A percentile compares a stretch with the other conserved stretches of the same genome.
These are phyloP conservation scores for Crocuta crocuta DNA, from an alignment of 2,113 vertebrate genomes.

Conservation along the genomic window DNA sequence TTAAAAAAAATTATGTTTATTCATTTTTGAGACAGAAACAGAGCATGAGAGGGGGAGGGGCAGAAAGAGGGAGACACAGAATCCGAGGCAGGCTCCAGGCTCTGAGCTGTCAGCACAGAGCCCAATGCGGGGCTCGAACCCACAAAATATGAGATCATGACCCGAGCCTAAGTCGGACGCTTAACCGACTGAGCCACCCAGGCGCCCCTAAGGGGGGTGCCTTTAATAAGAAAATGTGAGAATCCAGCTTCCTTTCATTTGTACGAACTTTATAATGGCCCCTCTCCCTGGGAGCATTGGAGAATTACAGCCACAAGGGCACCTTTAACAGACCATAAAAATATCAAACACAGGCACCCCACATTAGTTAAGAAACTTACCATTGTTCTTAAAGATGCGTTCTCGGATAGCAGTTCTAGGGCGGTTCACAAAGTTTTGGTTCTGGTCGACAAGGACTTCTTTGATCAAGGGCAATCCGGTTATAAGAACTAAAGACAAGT, in stretches of 20 bases:
- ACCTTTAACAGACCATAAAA: not conserved
- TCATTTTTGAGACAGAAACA: too few relatives aligned
- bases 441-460: slow-evolving; percentile 89
- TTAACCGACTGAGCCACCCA: too few relatives aligned
- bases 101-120: too few relatives aligned
- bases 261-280: not conserved
- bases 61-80: too few relatives aligned
- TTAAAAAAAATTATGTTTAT: too few relatives aligned
- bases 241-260: not conserved
- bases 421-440: slow-evolving; percentile 87
- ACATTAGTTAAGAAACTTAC: slow-evolving; percentile 75
- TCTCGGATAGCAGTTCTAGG: slow-evolving; percentile 80
- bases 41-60: too few relatives aligned
- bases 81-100: too few relatives aligned
- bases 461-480: slow-evolving; percentile 88
- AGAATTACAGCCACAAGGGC: not conserved
- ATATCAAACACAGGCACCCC: not conserved
- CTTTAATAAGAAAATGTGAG: not conserved
- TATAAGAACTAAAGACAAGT: slow-evolving; percentile 78
- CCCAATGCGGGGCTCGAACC: too few relatives aligned
- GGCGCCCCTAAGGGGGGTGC: too few relatives aligned
- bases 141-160: too few relatives aligned
- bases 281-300: not conserved
- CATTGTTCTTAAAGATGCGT: slow-evolving; percentile 83
- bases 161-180: too few relatives aligned